Evolutionary conservation across 2,113 vertebrate species (phyloP).

Genomic region (Antechinus stuartii): DNA sequence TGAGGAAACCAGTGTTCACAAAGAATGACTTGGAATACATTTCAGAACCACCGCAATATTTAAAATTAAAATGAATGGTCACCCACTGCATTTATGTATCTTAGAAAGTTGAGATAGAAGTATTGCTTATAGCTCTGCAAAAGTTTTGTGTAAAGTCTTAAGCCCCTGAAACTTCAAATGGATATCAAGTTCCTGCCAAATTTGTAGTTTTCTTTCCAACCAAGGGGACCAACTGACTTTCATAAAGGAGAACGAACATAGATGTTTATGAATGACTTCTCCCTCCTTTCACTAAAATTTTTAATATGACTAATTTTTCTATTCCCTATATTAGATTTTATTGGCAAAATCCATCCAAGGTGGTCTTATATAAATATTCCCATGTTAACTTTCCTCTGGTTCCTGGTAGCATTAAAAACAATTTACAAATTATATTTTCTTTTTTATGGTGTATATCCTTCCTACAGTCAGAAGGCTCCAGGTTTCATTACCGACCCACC

Average conservation of each 20-base stretch:
- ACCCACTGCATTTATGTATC: rapidly evolving
- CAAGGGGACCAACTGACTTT: constrained; percentile 32
- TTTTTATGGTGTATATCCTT: constrained; percentile 62
- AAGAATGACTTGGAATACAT: background rate
- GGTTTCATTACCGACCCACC: constrained; percentile 61
- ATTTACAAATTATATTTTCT: constrained; percentile 66
- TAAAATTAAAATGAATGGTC: background rate
- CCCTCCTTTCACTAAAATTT: constrained; percentile 65
- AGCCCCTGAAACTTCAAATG: background rate
- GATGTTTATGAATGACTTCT: constrained; percentile 53
- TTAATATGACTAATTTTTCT: constrained; percentile 56
- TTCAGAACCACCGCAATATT: background rate
- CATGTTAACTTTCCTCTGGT: constrained; percentile 65
- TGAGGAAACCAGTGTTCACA: background rate
- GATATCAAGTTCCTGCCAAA: constrained; percentile 29
- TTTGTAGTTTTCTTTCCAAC: constrained; percentile 37
- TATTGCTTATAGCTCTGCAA: background rate
- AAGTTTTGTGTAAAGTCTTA: constrained; percentile 37
- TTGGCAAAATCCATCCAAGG: constrained; percentile 63
- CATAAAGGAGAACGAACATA: constrained; percentile 39
- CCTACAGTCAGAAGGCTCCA: constrained; percentile 36
- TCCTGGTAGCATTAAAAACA: constrained; percentile 77
- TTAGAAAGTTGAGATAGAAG: background rate
- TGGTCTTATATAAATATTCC: constrained; percentile 59
- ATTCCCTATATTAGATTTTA: constrained; percentile 66